Evolutionary conservation across 2,888 invertebrate genomes (phyloP), one percentile per base, ranked within the genome.

Genomic region (Sinelater perroti): DNA sequence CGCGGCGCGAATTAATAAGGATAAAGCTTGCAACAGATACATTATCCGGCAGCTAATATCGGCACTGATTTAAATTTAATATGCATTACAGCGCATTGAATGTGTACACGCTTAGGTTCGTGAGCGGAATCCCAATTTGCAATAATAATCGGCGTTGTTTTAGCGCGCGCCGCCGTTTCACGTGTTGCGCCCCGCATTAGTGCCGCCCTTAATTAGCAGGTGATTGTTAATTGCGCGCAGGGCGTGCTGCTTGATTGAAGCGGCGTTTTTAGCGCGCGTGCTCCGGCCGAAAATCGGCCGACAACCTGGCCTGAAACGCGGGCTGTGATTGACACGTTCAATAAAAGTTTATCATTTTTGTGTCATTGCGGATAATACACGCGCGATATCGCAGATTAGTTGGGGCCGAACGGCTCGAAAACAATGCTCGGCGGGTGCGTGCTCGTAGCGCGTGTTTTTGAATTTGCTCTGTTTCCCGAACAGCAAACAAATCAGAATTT

Each of bases 241-340:
- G n/a, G n/a, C n/a, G n/a, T n/a, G n/a, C n/a, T n/a, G n/a, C n/a
- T n/a, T n/a, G n/a, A 3, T 2, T 14, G 5, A 16, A 14, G 11
- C 17, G 6, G 38, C n/a, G 14, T 40, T 44, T 26, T 28, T 44
- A n/a, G 18, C 10, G 11, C 8, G 18, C 17, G 11, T 30, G 17
- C n/a, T n/a, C n/a, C n/a, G n/a, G n/a, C n/a, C n/a, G n/a, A n/a
- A n/a, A n/a, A n/a, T n/a, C n/a, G n/a, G n/a, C n/a, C n/a, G n/a
- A n/a, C n/a, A n/a, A n/a, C n/a, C n/a, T n/a, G n/a, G n/a, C n/a
- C n/a, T n/a, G n/a, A n/a, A n/a, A n/a, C n/a, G n/a, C n/a, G n/a
- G n/a, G n/a, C 6, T 35, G 13, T 54, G 54, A 54, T 54, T 36
- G 54, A 54, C 54, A 28, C 28, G 18, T 54, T 44, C 54, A 46